Conservation (phyloP, 2,888 invertebrate species). For the Polydrusus tereticollis region DNA sequence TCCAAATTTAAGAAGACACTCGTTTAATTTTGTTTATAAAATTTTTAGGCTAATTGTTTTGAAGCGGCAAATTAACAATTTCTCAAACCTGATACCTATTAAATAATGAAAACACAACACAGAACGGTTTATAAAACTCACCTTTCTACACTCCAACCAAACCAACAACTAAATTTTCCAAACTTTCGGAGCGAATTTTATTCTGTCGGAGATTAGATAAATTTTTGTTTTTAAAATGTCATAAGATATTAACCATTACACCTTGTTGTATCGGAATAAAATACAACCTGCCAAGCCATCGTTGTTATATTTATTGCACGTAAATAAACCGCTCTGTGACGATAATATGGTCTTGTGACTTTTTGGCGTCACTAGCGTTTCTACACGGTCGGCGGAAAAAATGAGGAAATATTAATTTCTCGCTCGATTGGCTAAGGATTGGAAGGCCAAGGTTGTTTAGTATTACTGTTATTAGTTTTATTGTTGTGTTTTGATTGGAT, state of each 20-base stretch:
- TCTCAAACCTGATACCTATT: too few relatives aligned
- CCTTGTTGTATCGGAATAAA: slow-evolving; percentile 19
- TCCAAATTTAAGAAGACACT: too few relatives aligned
- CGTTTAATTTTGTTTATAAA: too few relatives aligned
- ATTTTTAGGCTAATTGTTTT: too few relatives aligned
- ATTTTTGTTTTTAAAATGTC: slow-evolving; percentile 23
- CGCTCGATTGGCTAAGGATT: background rate
- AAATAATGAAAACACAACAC: background rate
- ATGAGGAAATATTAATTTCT: slow-evolving; percentile 11
- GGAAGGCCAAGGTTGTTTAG: slow-evolving; percentile 23
- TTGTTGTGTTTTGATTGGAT: background rate
- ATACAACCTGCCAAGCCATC: slow-evolving; percentile 26
- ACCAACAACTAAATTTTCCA: slow-evolving; percentile 23
- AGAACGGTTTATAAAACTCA: background rate
- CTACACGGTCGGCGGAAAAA: slow-evolving; percentile 31
- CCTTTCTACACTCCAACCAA: slow-evolving; percentile 35
- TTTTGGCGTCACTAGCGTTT: slow-evolving; percentile 23
- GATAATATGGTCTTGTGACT: slow-evolving; percentile 41
- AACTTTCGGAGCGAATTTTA: slow-evolving; percentile 23
- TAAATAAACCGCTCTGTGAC: slow-evolving; percentile 38
- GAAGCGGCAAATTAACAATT: too few relatives aligned
- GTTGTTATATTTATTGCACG: slow-evolving; percentile 43
- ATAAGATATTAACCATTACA: slow-evolving; percentile 4
- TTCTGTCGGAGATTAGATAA: slow-evolving; percentile 16
- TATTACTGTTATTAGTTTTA: slow-evolving; percentile 25